A percentile compares a stretch with the other conserved stretches of the same genome.
Conservation (phyloP, 2,113 vertebrate genomes). For the Atractosteus spatula region DNA sequence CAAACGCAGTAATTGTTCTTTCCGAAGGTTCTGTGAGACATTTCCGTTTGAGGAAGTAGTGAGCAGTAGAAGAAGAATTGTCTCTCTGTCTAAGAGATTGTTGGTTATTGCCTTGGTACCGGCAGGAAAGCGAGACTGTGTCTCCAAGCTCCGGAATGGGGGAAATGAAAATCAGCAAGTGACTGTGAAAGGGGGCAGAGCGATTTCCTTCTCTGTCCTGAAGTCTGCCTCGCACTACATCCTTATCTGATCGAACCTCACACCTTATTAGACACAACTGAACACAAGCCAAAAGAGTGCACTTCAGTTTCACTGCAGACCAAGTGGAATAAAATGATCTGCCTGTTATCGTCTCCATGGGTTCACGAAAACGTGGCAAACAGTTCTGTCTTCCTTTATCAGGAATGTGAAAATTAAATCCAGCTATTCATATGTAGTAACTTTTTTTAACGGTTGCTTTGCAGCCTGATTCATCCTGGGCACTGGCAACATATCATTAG, state of each 20-base stretch:
- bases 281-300: conserved; percentile 25
- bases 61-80: conserved; percentile 38
- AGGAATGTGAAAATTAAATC: too few species aligned
- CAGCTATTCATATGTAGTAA: too few species aligned
- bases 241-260: conserved; percentile 69
- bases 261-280: conserved; percentile 55
- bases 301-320: conserved; percentile 6
- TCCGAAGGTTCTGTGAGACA: background rate
- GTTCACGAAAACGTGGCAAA: too few species aligned
- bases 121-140: conserved; percentile 48
- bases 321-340: conserved; percentile 28
- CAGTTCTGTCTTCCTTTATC: too few species aligned
- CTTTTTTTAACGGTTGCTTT: too few species aligned
- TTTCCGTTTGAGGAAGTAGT: background rate
- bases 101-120: conserved; percentile 42
- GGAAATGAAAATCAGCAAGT: conserved; percentile 58
- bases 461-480: too few species aligned
- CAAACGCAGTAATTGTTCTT: too few species aligned
- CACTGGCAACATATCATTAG: too few species aligned
- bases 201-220: conserved; percentile 50
- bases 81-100: conserved; percentile 47
- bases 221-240: conserved; percentile 32
- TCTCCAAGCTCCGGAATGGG: conserved; percentile 48
- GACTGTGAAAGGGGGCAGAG: conserved; percentile 35
- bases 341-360: conserved; percentile 32